Evolutionary conservation across 2,888 invertebrate species (phyloP).

Genomic region (Agrotis clavis): DNA sequence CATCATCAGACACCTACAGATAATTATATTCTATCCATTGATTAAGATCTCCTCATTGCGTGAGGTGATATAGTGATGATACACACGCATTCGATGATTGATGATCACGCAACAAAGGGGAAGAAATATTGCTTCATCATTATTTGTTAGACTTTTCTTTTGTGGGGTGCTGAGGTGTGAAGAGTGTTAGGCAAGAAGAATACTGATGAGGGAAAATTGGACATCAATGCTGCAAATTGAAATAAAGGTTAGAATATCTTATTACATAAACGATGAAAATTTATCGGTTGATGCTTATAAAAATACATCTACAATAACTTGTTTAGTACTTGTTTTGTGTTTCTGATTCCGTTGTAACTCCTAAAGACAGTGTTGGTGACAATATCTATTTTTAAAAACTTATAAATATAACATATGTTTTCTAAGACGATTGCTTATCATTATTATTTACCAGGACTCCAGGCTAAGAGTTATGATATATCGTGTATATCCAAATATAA

Average conservation of each 20-base stretch:
- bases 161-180: slow-evolving; percentile 33
- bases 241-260: neutral
- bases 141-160: slow-evolving; percentile 38
- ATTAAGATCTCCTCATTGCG: slow-evolving; percentile 58
- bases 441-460: too few relatives aligned
- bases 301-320: neutral
- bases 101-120: slow-evolving; percentile 53
- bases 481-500: too few relatives aligned
- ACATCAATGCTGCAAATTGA: neutral
- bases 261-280: neutral
- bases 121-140: slow-evolving; percentile 56
- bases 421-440: too few relatives aligned
- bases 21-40: slow-evolving; percentile 43
- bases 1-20: too few relatives aligned
- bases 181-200: slow-evolving; percentile 13
- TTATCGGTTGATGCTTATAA: neutral
- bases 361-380: too few relatives aligned
- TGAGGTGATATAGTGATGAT: slow-evolving; percentile 54
- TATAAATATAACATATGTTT: too few relatives aligned
- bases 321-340: too few relatives aligned
- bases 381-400: too few relatives aligned
- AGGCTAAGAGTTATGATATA: too few relatives aligned
- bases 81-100: slow-evolving; percentile 52
- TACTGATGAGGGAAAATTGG: slow-evolving; percentile 10
- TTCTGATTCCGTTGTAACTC: too few relatives aligned